A percentile compares a stretch with the other conserved stretches of the same genome.
Conservation (phyloP, 2,797 vertebrate genomes). For the Oreochromis grahami region DNA sequence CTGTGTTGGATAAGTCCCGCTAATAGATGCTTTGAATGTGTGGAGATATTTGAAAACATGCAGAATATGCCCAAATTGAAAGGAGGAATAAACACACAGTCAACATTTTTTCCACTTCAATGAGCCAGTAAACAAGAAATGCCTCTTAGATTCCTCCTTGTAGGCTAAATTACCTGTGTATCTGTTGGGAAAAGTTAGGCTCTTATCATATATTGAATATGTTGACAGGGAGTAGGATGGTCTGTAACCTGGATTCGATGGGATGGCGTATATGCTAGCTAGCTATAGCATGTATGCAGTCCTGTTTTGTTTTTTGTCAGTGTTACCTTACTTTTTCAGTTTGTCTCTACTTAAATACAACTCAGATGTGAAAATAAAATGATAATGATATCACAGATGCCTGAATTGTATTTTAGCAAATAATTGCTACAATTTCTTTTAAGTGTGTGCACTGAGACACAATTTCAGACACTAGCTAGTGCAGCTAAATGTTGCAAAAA, state of each 20-base stretch:
- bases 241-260: slow-evolving; percentile 60
- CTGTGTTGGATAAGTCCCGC: neutral
- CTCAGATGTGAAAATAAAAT: neutral
- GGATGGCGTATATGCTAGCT: slow-evolving; percentile 37
- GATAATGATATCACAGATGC: neutral
- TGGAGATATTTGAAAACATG: neutral
- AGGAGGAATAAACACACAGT: slow-evolving; percentile 31
- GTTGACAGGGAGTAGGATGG: slow-evolving; percentile 60
- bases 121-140: slow-evolving; percentile 20
- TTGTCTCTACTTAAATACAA: neutral
- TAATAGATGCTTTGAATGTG: slow-evolving; percentile 13
- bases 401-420: neutral
- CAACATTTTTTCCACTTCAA: slow-evolving; percentile 13
- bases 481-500: neutral
- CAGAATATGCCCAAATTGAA: neutral
- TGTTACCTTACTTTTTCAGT: neutral
- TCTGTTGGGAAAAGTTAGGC: slow-evolving; percentile 71
- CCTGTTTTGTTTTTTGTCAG: neutral
- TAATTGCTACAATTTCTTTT: neutral
- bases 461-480: too few relatives aligned
- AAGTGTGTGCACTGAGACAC: neutral
- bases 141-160: slow-evolving; percentile 31
- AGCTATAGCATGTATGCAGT: neutral
- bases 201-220: slow-evolving; percentile 72
- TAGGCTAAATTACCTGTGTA: slow-evolving; percentile 68